phyloP scores from a whole-genome alignment of 2,113 vertebrate genomes.

The Eurystomus gularis region DNA sequence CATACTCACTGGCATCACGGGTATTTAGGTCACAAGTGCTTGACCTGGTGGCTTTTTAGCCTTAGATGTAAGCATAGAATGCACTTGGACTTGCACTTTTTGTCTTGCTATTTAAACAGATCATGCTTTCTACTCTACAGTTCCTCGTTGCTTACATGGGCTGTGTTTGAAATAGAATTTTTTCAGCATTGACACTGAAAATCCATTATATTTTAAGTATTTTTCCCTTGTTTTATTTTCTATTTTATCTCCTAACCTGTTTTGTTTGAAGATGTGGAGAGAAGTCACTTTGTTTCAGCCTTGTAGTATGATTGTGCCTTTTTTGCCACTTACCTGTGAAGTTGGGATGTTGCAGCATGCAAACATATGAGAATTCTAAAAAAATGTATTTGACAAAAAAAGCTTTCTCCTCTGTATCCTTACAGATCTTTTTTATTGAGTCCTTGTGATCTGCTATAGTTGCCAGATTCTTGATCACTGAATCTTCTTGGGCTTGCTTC shows the following conservation, averaged over 20 bases:
- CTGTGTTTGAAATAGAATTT: not conserved
- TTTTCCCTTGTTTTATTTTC: not conserved
- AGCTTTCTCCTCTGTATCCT: not conserved
- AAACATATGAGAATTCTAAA: not conserved
- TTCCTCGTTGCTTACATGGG: not conserved
- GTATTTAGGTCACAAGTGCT: not conserved
- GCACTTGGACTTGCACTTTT: not conserved
- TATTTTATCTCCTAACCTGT: not conserved
- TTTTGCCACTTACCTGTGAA: not conserved
- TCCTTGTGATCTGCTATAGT: not conserved
- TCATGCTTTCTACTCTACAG: not conserved
- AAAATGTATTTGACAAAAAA: not conserved
- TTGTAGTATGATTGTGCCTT: not conserved
- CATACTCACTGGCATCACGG: not conserved
- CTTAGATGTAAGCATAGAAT: not conserved
- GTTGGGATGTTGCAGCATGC: not conserved
- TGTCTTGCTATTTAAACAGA: not conserved
- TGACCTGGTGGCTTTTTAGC: not conserved
- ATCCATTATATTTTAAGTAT: not conserved
- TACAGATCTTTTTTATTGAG: not conserved
- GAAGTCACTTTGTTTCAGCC: not conserved
- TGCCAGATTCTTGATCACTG: not conserved
- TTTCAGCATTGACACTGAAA: not conserved
- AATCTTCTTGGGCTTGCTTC: not conserved
- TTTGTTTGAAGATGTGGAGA: not conserved